Conservation (phyloP, 2,113 vertebrate species). For the Ptychochromis oligacanthus region DNA sequence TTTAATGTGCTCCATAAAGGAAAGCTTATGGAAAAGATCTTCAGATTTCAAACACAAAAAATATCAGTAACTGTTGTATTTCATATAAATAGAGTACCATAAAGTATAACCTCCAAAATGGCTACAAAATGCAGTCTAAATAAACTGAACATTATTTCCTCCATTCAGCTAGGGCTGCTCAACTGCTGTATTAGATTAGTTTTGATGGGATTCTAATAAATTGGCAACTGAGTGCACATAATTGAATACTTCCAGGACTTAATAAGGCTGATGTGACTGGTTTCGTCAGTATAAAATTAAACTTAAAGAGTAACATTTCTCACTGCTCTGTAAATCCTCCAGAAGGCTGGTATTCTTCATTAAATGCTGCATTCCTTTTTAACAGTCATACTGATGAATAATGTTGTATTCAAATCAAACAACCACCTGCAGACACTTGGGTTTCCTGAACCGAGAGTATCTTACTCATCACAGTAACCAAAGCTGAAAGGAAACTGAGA, state of each 20-base stretch:
- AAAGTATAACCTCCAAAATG: background rate
- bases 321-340: background rate
- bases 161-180: background rate
- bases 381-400: background rate
- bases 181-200: background rate
- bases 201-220: background rate
- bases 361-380: background rate
- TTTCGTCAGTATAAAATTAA: background rate
- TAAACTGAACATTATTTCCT: background rate
- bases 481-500: conserved; percentile 7
- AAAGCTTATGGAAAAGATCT: background rate
- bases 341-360: background rate
- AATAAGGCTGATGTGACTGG: background rate
- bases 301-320: background rate
- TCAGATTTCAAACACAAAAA: background rate
- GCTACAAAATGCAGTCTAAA: background rate
- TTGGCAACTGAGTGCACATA: background rate
- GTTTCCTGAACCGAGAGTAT: conserved; percentile 10
- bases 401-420: background rate
- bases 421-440: background rate
- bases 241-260: conserved; percentile 13
- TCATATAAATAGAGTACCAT: background rate
- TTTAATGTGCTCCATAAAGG: background rate
- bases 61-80: background rate
- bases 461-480: conserved; percentile 8